Conservation (phyloP, 2,888 invertebrate species). For the Nemapogon koenigi region DNA sequence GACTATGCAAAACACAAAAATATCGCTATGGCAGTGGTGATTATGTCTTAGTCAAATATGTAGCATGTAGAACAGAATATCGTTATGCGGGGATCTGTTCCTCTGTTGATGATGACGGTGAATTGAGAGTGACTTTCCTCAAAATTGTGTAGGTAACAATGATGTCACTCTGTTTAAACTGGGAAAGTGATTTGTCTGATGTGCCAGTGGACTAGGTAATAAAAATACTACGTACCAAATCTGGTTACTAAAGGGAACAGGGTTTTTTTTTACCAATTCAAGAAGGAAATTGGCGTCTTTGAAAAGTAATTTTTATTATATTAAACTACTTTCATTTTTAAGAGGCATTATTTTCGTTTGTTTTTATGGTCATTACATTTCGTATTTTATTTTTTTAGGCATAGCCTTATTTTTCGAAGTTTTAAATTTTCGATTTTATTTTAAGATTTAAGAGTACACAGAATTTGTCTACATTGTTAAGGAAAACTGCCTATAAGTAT, state of each 20-base stretch:
- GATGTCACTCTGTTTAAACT: conserved; percentile 19
- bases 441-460: too few relatives aligned
- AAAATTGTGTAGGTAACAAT: conserved; percentile 17
- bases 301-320: conserved; percentile 10
- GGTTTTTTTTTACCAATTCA: conserved; percentile 17
- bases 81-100: conserved; percentile 17
- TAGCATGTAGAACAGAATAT: conserved; percentile 15
- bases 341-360: too few relatives aligned
- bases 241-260: conserved; percentile 16
- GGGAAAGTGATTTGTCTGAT: conserved; percentile 18
- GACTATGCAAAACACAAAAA: conserved; percentile 10
- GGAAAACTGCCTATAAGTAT: too few relatives aligned
- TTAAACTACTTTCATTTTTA: too few relatives aligned
- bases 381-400: too few relatives aligned
- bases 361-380: too few relatives aligned
- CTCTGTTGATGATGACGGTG: conserved; percentile 11
- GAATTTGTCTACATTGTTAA: too few relatives aligned
- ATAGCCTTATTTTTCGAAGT: too few relatives aligned
- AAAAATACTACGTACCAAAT: conserved; percentile 16
- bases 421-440: too few relatives aligned
- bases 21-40: conserved; percentile 16
- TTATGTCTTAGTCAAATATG: conserved; percentile 16
- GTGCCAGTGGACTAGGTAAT: conserved; percentile 18
- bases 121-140: conserved; percentile 16
- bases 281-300: conserved; percentile 12